phyloP scores from a whole-genome alignment of 2,113 vertebrate species.

The Laticauda colubrina region DNA sequence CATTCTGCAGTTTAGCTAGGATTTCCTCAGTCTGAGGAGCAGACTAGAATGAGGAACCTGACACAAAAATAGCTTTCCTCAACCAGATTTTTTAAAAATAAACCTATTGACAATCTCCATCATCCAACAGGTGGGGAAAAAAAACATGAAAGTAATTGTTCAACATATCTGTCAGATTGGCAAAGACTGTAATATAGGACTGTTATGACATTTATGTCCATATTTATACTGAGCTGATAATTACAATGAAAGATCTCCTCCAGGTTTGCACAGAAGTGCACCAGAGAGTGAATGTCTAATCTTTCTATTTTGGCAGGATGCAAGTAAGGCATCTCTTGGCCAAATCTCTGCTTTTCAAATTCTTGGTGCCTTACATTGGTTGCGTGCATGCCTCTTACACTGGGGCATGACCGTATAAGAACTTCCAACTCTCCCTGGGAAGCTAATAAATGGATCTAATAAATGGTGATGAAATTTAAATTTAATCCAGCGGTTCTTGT shows the following conservation, averaged over 20 bases:
- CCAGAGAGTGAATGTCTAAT: neutral
- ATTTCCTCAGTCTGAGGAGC: neutral
- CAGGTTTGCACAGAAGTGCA: neutral
- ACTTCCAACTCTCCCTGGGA: neutral
- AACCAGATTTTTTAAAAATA: neutral
- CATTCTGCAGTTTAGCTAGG: neutral
- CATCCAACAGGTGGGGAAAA: fast-evolving
- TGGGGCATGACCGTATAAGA: neutral
- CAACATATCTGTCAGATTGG: neutral
- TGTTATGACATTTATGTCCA: neutral
- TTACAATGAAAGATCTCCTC: neutral
- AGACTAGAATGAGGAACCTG: neutral
- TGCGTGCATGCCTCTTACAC: neutral
- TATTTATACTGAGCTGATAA: neutral
- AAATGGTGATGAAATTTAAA: neutral
- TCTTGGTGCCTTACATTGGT: neutral
- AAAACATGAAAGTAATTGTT: neutral
- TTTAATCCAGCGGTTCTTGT: neutral
- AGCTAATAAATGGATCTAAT: neutral
- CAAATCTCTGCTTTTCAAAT: neutral
- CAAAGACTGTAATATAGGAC: neutral
- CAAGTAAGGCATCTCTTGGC: neutral
- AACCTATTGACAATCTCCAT: neutral
- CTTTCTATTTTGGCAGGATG: neutral
- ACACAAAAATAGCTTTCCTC: neutral